Evolutionary conservation across 35 echinoderm and acorn worm species (phyloP).

Genomic region (Anneissia japonica): DNA sequence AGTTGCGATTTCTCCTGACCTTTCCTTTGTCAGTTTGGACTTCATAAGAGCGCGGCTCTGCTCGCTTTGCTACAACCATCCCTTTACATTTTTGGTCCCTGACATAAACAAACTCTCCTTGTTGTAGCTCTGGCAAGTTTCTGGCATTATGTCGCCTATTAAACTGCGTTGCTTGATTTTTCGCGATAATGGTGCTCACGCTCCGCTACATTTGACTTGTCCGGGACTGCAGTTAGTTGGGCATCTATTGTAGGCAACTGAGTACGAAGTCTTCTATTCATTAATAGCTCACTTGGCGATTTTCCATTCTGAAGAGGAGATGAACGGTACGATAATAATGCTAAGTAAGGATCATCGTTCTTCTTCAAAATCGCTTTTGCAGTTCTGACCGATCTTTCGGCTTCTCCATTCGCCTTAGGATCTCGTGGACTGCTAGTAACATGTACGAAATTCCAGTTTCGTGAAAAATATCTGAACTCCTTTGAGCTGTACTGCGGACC

Average conservation of each 20-base stretch:
- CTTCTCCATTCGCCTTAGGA: slow-evolving; percentile 3
- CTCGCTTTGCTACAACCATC: background rate
- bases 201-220: background rate
- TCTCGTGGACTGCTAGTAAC: background rate
- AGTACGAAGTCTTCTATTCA: slow-evolving; percentile 32
- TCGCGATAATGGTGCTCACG: slow-evolving; percentile 7
- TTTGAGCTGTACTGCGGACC: slow-evolving; percentile 21
- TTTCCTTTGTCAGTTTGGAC: slow-evolving; percentile 8
- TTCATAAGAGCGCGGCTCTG: slow-evolving; percentile 21
- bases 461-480: background rate
- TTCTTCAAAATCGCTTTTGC: background rate
- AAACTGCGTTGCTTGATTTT: slow-evolving; percentile 10
- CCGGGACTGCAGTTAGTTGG: slow-evolving; percentile 11
- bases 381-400: background rate
- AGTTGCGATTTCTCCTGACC: background rate
- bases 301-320: slow-evolving; percentile 24
- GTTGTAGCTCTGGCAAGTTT: slow-evolving; percentile 1
- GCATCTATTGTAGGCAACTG: slow-evolving; percentile 3
- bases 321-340: slow-evolving; percentile 9
- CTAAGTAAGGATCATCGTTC: slow-evolving; percentile 8
- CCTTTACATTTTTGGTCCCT: slow-evolving; percentile 19
- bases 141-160: slow-evolving; percentile 6
- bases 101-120: slow-evolving; percentile 32
- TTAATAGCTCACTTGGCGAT: slow-evolving; percentile 13
- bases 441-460: slow-evolving; percentile 7